A percentile compares a stretch with the other conserved stretches of the same genome.
Conservation (phyloP, 2,888 invertebrate genomes). For the Tanypteryx hageni region DNA sequence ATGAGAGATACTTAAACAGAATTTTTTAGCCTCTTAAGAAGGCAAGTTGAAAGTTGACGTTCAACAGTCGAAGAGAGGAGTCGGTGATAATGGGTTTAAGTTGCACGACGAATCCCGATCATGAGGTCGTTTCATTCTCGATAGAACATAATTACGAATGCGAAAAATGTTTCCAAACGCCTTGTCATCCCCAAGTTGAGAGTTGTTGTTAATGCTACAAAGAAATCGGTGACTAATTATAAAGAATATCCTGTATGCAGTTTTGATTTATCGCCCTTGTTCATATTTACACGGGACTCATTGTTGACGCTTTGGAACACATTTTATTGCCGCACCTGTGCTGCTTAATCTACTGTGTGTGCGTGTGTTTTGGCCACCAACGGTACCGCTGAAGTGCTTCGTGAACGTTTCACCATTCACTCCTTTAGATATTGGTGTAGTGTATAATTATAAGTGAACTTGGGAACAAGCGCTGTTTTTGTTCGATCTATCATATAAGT, state of each 20-base stretch:
- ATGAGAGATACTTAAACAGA: background rate
- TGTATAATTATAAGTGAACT: background rate
- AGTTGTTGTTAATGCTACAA: background rate
- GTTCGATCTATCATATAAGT: too few relatives aligned
- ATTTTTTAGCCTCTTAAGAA: background rate
- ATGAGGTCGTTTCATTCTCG: background rate
- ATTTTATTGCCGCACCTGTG: background rate
- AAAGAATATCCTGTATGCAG: background rate
- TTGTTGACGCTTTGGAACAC: background rate
- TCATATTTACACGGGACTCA: background rate
- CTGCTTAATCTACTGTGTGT: background rate
- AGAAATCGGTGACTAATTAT: background rate
- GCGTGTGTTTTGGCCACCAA: background rate
- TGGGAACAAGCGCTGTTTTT: background rate
- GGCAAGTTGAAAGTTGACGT: slow-evolving; percentile 35
- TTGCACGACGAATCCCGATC: background rate
- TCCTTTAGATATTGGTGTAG: background rate
- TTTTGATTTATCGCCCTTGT: background rate
- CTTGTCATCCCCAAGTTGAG: background rate
- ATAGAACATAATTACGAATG: background rate
- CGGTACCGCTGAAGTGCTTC: background rate
- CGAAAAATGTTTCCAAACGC: background rate
- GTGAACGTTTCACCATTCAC: background rate
- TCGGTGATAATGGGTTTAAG: background rate
- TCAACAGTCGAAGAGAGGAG: slow-evolving; percentile 7